Evolutionary conservation across 1,140 invertebrate genomes (phyloP), one percentile per base, ranked within the genome.

Genomic region (Heterodera carotae): DNA sequence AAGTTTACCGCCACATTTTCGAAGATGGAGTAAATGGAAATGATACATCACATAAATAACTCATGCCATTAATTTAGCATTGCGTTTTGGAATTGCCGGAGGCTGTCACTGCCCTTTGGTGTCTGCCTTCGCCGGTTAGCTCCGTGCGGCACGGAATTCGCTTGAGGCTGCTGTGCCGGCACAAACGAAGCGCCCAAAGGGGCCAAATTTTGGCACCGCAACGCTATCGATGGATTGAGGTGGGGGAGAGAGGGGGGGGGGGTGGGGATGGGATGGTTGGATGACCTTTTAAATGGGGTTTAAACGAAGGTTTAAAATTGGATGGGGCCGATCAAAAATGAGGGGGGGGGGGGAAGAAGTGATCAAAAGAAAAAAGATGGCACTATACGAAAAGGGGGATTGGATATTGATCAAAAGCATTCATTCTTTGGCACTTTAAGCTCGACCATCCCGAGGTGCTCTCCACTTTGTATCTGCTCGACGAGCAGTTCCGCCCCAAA

Each of bases 1-100:
- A 88, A 76, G 85, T 84, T 60, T 86, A 86, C 69, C 83, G 85
- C 84, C 85, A 86, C 69, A 75, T 86, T 25, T 56, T 86, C 0
- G 82, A 83, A 43, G 86, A 86, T 62, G 85, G 85, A 0, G 48
- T 53, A 6, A 10, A 6, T 10, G 4, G 10, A 39, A 6, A 5
- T 53, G 48, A 18, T 18, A 18, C 2, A 18, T 18, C 4, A 18
- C 15, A 5, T 0, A 10, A 18, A 18, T 4, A 53, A 53, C 4
- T 53, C 15, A 39, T 10, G 4, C 0, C 48, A 53, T 53, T 53
- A 8, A 2, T 53, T 53, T 6, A 53, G 48, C 78, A 85, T 48
- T 81, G 77, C 34, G 82, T 78, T 29, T 34, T 86, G 7, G 87
- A 88, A 43, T 43, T 82, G 10, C 85, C 85, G 3, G 69, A 76